A percentile compares a stretch with the other conserved stretches of the same genome.
Conservation (phyloP, 2,888 invertebrate genomes). For the Melanostoma scalare region DNA sequence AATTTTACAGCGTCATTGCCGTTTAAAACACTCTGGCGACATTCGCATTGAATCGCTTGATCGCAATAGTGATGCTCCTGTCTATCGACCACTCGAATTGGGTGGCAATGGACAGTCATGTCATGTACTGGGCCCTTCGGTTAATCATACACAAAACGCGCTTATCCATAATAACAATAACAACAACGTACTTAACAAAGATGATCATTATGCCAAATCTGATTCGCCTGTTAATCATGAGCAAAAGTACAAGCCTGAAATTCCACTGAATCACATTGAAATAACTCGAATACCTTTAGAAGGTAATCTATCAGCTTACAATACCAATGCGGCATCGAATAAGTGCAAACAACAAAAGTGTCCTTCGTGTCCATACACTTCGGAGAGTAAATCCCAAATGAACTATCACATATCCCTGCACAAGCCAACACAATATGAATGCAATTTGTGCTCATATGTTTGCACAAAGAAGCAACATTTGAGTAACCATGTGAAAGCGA, state of each 20-base stretch:
- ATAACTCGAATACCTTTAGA: constrained; percentile 71
- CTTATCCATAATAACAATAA: too few relatives aligned
- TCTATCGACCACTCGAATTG: constrained; percentile 59
- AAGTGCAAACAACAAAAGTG: constrained; percentile 88
- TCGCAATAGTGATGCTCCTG: constrained; percentile 54
- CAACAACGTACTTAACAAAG: background rate
- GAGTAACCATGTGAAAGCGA: constrained; percentile 90
- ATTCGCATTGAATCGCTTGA: constrained; percentile 84
- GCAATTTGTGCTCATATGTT: constrained; percentile 91
- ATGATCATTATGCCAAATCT: background rate
- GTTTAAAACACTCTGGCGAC: constrained; percentile 87
- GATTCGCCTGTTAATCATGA: background rate
- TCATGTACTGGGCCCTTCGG: background rate
- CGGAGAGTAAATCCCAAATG: constrained; percentile 93
- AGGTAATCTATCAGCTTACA: constrained; percentile 36
- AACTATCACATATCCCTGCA: constrained; percentile 94
- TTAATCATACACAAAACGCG: background rate
- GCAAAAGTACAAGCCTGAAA: background rate
- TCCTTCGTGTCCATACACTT: constrained; percentile 91
- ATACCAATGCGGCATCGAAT: constrained; percentile 47
- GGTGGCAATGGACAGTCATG: constrained; percentile 4
- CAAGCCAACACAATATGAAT: constrained; percentile 84
- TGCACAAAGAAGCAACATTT: constrained; percentile 90
- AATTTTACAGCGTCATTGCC: constrained; percentile 85
- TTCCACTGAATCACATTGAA: background rate